Percentiles rank a stretch among this genome's conserved stretches.
Conservation (phyloP, 2,797 vertebrate genomes). For the Hephaestus fuliginosus region DNA sequence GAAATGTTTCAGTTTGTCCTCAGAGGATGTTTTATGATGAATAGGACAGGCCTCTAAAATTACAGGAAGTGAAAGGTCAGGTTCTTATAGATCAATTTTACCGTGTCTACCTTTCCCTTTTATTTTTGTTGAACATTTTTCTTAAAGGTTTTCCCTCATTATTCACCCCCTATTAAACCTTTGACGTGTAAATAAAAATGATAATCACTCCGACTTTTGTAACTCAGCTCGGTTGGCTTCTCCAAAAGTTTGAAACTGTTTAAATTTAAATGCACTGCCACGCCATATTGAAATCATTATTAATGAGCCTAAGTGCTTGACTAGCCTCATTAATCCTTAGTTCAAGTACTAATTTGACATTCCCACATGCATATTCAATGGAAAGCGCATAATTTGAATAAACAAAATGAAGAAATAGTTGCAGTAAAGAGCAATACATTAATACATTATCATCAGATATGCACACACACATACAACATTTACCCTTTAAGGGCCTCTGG, state of each 20-base stretch:
- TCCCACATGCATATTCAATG: constrained; percentile 52
- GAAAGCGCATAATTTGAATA: constrained; percentile 20
- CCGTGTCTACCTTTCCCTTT: neutral
- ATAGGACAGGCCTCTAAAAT: neutral
- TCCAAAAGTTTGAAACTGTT: constrained; percentile 23
- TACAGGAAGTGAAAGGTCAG: neutral
- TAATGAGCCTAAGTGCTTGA: constrained; percentile 59
- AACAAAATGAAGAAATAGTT: constrained; percentile 27
- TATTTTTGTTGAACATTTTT: neutral
- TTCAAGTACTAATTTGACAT: constrained; percentile 52
- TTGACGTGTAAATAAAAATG: constrained; percentile 49
- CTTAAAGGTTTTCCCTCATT: constrained; percentile 11
- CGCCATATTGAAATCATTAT: constrained; percentile 41
- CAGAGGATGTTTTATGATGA: neutral
- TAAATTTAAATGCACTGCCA: constrained; percentile 45
- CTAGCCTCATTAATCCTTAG: constrained; percentile 48
- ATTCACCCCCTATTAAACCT: constrained; percentile 21
- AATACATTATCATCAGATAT: constrained; percentile 19
- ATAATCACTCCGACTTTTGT: constrained; percentile 62
- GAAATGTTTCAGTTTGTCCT: neutral
- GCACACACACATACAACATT: constrained; percentile 8
- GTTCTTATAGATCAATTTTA: neutral
- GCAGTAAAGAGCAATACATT: constrained; percentile 23
- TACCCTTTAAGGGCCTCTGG: neutral
- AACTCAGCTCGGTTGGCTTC: constrained; percentile 18